Conservation (phyloP, 1,140 invertebrate genomes). For the Cydia pomonella region DNA sequence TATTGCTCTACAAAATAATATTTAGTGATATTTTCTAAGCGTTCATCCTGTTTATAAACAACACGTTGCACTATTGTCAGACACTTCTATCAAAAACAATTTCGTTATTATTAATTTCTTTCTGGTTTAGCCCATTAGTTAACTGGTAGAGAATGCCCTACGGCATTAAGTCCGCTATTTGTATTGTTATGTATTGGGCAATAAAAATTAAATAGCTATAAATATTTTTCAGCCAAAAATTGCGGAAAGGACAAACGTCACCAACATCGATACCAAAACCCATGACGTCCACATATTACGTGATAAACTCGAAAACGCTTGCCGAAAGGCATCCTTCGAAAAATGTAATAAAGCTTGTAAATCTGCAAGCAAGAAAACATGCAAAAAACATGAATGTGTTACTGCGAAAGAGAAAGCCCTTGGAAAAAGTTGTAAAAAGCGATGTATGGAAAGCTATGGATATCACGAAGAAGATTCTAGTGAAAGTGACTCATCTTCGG, state of each 20-base stretch:
- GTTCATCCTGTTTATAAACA: too few relatives aligned
- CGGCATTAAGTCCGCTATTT: too few relatives aligned
- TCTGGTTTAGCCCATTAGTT: too few relatives aligned
- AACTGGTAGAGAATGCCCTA: too few relatives aligned
- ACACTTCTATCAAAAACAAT: too few relatives aligned
- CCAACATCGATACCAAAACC: background rate
- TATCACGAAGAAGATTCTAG: background rate
- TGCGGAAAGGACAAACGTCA: background rate
- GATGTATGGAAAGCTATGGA: background rate
- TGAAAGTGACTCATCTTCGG: background rate
- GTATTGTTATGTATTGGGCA: too few relatives aligned
- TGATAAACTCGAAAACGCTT: constrained; percentile 6
- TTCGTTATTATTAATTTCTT: too few relatives aligned
- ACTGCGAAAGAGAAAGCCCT: background rate
- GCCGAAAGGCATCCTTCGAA: background rate
- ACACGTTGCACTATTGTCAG: too few relatives aligned
- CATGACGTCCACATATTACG: background rate
- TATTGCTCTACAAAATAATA: too few relatives aligned
- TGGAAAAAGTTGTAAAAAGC: background rate
- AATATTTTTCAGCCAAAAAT: background rate
- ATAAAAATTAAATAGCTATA: too few relatives aligned
- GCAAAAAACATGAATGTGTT: background rate
- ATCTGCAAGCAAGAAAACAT: background rate
- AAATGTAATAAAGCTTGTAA: background rate
- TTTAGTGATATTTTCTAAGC: too few relatives aligned